A percentile compares a stretch with the other conserved stretches of the same genome.
These are phyloP conservation scores for Grammomys surdaster DNA, from an alignment of 2,113 vertebrate genomes.

Conservation along the genomic window DNA sequence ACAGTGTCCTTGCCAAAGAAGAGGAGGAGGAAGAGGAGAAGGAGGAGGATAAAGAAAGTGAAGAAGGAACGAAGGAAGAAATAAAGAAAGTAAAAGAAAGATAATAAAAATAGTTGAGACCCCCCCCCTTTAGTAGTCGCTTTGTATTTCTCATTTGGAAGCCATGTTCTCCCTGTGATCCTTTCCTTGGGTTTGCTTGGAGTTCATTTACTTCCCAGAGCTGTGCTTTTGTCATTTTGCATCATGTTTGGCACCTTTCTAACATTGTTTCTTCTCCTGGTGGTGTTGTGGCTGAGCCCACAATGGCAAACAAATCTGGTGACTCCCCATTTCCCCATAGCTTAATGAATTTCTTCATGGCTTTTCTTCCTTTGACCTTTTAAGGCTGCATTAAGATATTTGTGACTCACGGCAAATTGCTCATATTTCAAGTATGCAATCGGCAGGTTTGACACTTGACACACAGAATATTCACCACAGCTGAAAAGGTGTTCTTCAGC, in stretches of 20 bases:
- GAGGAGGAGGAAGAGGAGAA: too few species aligned
- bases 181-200: background rate
- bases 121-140: background rate
- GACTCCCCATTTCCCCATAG: background rate
- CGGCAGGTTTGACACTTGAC: background rate
- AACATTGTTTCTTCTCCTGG: background rate
- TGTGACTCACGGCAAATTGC: background rate
- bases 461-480: background rate
- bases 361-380: background rate
- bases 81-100: too few species aligned
- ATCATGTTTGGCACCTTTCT: background rate
- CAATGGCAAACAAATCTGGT: background rate
- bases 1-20: conserved; percentile 66
- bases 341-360: background rate
- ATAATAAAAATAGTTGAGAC: background rate
- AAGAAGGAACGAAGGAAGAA: too few species aligned
- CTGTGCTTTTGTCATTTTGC: background rate
- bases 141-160: background rate
- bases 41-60: too few species aligned
- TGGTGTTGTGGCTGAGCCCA: background rate
- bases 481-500: background rate
- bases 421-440: background rate
- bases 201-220: background rate
- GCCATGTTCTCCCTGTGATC: background rate
- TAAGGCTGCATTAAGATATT: background rate